Percentiles rank a stretch among this genome's conserved stretches.
phyloP scores from a whole-genome alignment of 2,888 invertebrate species.

The Bruchidius siliquastri region DNA sequence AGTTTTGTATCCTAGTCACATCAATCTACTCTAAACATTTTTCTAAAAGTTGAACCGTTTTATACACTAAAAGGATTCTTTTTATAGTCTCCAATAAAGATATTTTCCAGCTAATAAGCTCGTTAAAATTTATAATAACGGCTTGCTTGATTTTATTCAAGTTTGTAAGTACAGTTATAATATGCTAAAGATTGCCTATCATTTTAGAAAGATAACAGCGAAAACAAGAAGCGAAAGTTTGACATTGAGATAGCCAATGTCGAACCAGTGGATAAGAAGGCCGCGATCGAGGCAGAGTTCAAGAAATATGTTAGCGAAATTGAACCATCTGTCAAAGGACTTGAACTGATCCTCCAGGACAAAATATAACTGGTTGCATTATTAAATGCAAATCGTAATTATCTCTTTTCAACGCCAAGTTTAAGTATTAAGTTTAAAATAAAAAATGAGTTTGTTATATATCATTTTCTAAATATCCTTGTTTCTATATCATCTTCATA shows the following conservation, averaged over 20 bases:
- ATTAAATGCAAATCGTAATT: neutral
- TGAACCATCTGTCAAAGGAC: conserved; percentile 19
- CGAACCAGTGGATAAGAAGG: conserved; percentile 16
- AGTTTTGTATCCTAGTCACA: no score
- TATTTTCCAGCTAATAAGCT: no score
- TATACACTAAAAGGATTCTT: no score
- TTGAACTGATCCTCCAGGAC: conserved; percentile 6
- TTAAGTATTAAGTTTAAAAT: neutral
- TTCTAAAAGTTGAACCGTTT: no score
- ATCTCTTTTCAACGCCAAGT: neutral
- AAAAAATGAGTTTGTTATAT: neutral
- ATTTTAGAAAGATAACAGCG: conserved; percentile 1
- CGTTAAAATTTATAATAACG: no score
- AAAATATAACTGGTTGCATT: neutral
- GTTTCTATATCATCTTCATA: no score
- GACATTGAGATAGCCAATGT: conserved; percentile 12
- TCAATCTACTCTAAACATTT: no score
- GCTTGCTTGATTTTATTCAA: no score
- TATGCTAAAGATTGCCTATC: neutral
- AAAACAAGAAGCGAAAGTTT: conserved; percentile 22
- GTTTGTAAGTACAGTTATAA: no score
- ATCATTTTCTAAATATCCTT: neutral
- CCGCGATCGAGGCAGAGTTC: conserved; percentile 19
- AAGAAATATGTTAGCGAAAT: conserved; percentile 27
- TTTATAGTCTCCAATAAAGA: no score